phyloP scores from a whole-genome alignment of 2,797 vertebrate genomes.

The Oryzias sinensis region DNA sequence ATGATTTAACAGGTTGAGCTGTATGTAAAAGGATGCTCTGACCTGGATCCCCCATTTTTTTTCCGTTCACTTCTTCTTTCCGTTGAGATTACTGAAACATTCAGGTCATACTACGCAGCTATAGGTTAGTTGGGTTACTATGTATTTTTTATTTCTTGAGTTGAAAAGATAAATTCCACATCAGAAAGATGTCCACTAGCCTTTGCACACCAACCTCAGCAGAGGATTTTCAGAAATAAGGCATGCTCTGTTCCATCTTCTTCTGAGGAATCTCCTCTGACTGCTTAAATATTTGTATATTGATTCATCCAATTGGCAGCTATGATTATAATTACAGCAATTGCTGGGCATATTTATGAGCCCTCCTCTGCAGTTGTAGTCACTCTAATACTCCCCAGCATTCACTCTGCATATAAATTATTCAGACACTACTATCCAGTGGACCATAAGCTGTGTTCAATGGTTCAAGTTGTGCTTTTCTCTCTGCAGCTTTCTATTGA shows the following conservation, averaged over 20 bases:
- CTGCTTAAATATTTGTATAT: constrained; percentile 13
- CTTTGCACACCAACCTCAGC: constrained; percentile 1
- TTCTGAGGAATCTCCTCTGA: not conserved
- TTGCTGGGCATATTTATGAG: constrained; percentile 51
- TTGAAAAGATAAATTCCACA: constrained; percentile 29
- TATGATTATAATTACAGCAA: constrained; percentile 53
- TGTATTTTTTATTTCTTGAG: not conserved
- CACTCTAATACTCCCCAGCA: constrained; percentile 42
- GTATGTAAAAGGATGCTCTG: constrained; percentile 28
- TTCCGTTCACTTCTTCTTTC: constrained; percentile 3
- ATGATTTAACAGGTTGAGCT: constrained; percentile 29
- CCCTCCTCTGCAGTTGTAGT: constrained; percentile 48
- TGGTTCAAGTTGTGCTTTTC: constrained; percentile 49
- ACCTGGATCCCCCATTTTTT: constrained; percentile 8
- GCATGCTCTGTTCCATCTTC: constrained; percentile 26
- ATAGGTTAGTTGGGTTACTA: too few species aligned
- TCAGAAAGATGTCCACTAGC: constrained; percentile 5
- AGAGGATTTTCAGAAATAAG: constrained; percentile 18
- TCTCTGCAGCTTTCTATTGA: constrained; percentile 57
- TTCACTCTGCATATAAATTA: constrained; percentile 69
- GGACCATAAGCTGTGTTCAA: constrained; percentile 77
- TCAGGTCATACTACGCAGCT: not conserved
- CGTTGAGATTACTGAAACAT: constrained; percentile 4
- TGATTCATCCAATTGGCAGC: constrained; percentile 2
- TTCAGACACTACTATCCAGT: constrained; percentile 66